These are phyloP conservation scores for Eriosoma lanigerum DNA, from an alignment of 1,140 invertebrate genomes.

Conservation along the genomic window DNA sequence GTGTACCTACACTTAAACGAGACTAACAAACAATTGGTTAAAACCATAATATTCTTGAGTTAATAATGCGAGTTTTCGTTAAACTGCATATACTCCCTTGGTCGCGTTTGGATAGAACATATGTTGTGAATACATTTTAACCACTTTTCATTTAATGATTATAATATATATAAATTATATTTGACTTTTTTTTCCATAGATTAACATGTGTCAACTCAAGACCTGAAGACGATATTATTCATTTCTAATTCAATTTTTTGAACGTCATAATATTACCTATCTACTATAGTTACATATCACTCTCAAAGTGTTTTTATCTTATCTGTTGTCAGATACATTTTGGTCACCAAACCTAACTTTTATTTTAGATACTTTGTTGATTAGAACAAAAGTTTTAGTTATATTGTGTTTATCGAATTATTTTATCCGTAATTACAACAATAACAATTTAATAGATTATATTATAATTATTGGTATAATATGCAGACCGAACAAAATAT, in stretches of 20 bases:
- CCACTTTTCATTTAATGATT: not conserved
- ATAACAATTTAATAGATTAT: too few relatives aligned
- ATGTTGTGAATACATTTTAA: not conserved
- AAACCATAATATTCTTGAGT: too few relatives aligned
- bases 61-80: not conserved
- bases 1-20: too few relatives aligned
- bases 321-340: not conserved
- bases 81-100: not conserved
- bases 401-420: not conserved
- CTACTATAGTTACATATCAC: constrained; percentile 19
- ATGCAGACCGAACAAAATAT: too few relatives aligned
- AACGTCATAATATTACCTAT: not conserved
- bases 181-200: constrained; percentile 13
- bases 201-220: constrained; percentile 12
- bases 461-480: too few relatives aligned
- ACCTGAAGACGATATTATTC: too few relatives aligned
- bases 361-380: too few relatives aligned
- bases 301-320: not conserved
- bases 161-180: too few relatives aligned
- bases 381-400: too few relatives aligned
- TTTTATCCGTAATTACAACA: not conserved
- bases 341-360: not conserved
- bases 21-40: too few relatives aligned
- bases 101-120: not conserved
- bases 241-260: constrained; percentile 31